Percentiles rank a stretch among this genome's conserved stretches.
phyloP scores from a whole-genome alignment of 2,888 invertebrate species.

The Cylloceria caligata region DNA sequence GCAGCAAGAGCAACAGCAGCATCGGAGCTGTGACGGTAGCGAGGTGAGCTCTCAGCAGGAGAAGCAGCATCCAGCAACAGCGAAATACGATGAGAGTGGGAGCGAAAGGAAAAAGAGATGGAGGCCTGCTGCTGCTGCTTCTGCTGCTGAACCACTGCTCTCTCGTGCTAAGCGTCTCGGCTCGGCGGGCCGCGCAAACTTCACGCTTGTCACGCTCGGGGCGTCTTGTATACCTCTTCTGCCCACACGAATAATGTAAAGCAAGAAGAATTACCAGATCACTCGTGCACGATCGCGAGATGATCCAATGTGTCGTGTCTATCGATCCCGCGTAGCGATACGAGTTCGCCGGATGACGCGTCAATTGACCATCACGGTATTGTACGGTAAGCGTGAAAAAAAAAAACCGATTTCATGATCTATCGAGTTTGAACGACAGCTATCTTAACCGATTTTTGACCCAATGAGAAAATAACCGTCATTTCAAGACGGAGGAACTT shows the following conservation, averaged over 20 bases:
- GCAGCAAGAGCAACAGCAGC: slow-evolving; percentile 43
- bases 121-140: slow-evolving; percentile 25
- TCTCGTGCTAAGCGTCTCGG: slow-evolving; percentile 39
- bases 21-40: slow-evolving; percentile 49
- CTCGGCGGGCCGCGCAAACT: slow-evolving; percentile 65
- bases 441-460: background rate
- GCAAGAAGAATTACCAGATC: slow-evolving; percentile 35
- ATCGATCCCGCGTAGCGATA: slow-evolving; percentile 25
- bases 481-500: background rate
- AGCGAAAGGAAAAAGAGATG: slow-evolving; percentile 40
- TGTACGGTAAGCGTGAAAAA: background rate
- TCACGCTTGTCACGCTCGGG: slow-evolving; percentile 77
- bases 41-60: slow-evolving; percentile 37
- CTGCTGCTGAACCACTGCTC: slow-evolving; percentile 33
- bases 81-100: slow-evolving; percentile 44
- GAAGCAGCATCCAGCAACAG: too few species aligned
- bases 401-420: background rate
- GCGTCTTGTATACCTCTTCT: slow-evolving; percentile 58
- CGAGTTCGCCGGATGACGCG: background rate
- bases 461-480: background rate
- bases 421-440: background rate
- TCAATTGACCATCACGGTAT: background rate
- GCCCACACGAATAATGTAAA: slow-evolving; percentile 49
- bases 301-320: slow-evolving; percentile 16
- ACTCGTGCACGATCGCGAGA: slow-evolving; percentile 24